A percentile compares a stretch with the other conserved stretches of the same genome.
phyloP scores from a whole-genome alignment of 2,797 vertebrate species.

The Micropoecilia bifurca region DNA sequence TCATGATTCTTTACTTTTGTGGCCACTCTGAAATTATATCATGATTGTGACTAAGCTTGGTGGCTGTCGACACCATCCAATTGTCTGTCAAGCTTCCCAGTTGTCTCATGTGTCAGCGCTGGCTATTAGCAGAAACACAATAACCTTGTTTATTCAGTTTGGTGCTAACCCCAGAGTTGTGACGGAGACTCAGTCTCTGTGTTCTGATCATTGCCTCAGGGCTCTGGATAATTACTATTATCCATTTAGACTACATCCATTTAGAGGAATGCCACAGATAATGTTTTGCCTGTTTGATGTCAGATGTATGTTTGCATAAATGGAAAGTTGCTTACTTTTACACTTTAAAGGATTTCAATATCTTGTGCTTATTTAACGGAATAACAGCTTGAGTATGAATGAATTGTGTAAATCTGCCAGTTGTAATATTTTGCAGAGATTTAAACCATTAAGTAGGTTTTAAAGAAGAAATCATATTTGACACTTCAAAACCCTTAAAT shows the following conservation, averaged over 20 bases:
- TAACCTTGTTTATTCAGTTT: conserved; percentile 1
- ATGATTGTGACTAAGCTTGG: background rate
- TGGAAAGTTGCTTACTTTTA: background rate
- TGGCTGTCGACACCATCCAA: conserved; percentile 15
- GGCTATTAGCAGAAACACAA: conserved; percentile 1
- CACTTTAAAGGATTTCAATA: background rate
- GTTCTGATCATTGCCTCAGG: conserved; percentile 1
- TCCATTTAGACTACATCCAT: background rate
- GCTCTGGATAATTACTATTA: background rate
- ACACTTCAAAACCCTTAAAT: background rate
- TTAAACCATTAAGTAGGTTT: background rate
- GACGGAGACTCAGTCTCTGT: background rate
- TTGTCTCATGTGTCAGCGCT: conserved; percentile 2
- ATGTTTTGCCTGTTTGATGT: background rate
- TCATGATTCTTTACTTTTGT: background rate
- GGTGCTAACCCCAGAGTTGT: background rate
- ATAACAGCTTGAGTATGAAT: background rate
- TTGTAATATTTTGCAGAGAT: background rate
- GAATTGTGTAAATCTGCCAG: background rate
- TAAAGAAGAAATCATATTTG: background rate
- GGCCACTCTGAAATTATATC: background rate
- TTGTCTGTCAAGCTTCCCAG: conserved; percentile 1
- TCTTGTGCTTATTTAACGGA: background rate
- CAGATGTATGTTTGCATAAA: background rate
- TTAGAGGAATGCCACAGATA: background rate